These are phyloP conservation scores for Danaus melanippus DNA, from an alignment of 1,140 invertebrate genomes.

Conservation along the genomic window DNA sequence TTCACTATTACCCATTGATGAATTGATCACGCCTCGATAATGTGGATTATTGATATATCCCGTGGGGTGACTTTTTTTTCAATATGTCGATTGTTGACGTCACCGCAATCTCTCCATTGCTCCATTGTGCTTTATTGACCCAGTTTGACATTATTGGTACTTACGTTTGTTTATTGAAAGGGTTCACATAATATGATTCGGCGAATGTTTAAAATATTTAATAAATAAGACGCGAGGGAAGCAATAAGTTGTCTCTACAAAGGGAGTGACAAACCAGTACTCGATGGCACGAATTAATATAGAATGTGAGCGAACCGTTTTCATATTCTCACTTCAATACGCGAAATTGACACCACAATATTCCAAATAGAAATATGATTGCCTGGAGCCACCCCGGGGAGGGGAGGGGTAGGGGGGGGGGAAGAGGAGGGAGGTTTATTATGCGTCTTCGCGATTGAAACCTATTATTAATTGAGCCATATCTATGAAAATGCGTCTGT, in stretches of 20 bases:
- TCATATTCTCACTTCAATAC: constrained; percentile 63
- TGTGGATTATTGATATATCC: constrained; percentile 64
- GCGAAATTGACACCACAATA: constrained; percentile 69
- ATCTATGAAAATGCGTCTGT: constrained; percentile 68
- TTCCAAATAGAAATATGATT: constrained; percentile 70
- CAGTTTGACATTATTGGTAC: constrained; percentile 43
- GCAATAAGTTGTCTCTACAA: constrained; percentile 27
- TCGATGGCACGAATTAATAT: constrained; percentile 48
- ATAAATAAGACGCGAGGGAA: constrained; percentile 15
- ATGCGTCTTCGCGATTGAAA: constrained; percentile 69
- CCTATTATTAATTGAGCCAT: constrained; percentile 71
- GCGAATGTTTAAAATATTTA: constrained; percentile 33
- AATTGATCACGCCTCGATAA: constrained; percentile 66
- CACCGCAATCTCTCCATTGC: constrained; percentile 55
- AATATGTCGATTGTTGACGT: constrained; percentile 44
- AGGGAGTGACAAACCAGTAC: constrained; percentile 31
- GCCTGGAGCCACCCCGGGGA: constrained; percentile 46
- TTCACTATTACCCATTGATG: constrained; percentile 36
- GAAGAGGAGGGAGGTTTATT: constrained; percentile 44
- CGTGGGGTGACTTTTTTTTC: constrained; percentile 55
- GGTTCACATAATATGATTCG: constrained; percentile 26
- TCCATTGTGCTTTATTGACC: constrained; percentile 43
- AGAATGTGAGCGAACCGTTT: constrained; percentile 48
- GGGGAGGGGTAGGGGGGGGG: constrained; percentile 21
- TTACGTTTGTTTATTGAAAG: constrained; percentile 17